phyloP scores from a whole-genome alignment of 1,140 invertebrate species.

The Bursaphelenchus mucronatus region DNA sequence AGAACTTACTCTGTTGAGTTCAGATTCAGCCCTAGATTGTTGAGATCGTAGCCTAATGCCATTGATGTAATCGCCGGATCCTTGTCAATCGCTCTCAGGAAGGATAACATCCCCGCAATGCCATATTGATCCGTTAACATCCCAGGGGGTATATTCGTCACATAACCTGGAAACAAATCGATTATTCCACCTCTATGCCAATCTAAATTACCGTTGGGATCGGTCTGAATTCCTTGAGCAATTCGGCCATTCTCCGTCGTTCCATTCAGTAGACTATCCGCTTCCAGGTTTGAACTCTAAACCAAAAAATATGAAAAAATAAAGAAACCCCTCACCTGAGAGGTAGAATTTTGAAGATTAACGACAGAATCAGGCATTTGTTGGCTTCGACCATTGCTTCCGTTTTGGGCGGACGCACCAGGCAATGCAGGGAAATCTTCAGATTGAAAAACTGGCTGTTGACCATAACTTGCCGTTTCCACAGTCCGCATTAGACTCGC shows the following conservation, averaged over 20 bases:
- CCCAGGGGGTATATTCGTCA: conserved; percentile 91
- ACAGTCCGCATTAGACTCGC: conserved; percentile 14
- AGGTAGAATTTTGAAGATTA: too few species aligned
- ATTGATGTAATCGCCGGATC: conserved; percentile 70
- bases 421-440: conserved; percentile 97
- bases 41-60: conserved; percentile 91
- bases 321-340: too few species aligned
- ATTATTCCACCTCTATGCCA: conserved; percentile 13
- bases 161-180: conserved; percentile 64
- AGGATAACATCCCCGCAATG: conserved; percentile 92
- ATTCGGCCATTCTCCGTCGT: too few species aligned
- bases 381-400: too few species aligned
- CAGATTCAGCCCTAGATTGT: conserved; percentile 90
- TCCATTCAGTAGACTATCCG: background rate
- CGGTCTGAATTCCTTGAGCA: too few species aligned
- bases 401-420: conserved; percentile 62
- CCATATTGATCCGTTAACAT: conserved; percentile 99
- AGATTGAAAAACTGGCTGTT: conserved; percentile 78
- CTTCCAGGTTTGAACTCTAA: background rate
- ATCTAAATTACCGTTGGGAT: background rate
- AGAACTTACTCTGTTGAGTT: conserved; percentile 78
- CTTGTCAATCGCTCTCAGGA: conserved; percentile 89
- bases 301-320: too few species aligned
- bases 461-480: conserved; percentile 5
- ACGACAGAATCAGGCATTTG: too few species aligned